phyloP scores from a whole-genome alignment of 2,113 vertebrate species.

The Oncorhynchus nerka region DNA sequence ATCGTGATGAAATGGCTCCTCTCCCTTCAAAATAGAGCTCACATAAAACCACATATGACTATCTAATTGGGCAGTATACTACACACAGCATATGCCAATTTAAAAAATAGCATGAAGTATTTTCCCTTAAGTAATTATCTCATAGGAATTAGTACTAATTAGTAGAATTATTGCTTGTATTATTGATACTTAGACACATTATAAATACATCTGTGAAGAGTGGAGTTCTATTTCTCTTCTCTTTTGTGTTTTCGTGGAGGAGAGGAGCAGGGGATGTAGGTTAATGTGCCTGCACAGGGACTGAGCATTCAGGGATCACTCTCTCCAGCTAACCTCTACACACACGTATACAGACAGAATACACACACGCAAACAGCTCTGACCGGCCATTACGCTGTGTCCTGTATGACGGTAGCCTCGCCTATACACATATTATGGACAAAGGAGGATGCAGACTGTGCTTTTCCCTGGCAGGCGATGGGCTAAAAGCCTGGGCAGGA shows the following conservation, averaged over 20 bases:
- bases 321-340: conserved; percentile 50
- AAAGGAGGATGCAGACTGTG: conserved; percentile 67
- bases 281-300: conserved; percentile 70
- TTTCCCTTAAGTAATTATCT: conserved; percentile 53
- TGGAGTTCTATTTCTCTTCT: conserved; percentile 58
- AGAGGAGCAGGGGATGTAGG: conserved; percentile 63
- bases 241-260: conserved; percentile 64
- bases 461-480: conserved; percentile 66
- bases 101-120: too few relatives aligned
- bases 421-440: conserved; percentile 66
- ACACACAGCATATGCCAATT: conserved; percentile 10
- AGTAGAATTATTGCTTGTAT: conserved; percentile 60
- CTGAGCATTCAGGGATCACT: conserved; percentile 68
- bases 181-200: conserved; percentile 72
- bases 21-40: conserved; percentile 5
- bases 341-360: not conserved
- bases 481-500: conserved; percentile 65
- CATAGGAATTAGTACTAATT: conserved; percentile 69
- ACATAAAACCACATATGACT: conserved; percentile 26
- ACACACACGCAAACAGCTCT: conserved; percentile 13
- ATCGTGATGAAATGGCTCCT: conserved; percentile 17
- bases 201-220: conserved; percentile 51
- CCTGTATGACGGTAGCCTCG: conserved; percentile 52
- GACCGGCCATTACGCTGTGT: conserved; percentile 51
- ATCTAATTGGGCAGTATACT: conserved; percentile 34